A percentile compares a stretch with the other conserved stretches of the same genome.
phyloP scores from a whole-genome alignment of 2,797 vertebrate genomes.

The Stomatorhinus walkeri region DNA sequence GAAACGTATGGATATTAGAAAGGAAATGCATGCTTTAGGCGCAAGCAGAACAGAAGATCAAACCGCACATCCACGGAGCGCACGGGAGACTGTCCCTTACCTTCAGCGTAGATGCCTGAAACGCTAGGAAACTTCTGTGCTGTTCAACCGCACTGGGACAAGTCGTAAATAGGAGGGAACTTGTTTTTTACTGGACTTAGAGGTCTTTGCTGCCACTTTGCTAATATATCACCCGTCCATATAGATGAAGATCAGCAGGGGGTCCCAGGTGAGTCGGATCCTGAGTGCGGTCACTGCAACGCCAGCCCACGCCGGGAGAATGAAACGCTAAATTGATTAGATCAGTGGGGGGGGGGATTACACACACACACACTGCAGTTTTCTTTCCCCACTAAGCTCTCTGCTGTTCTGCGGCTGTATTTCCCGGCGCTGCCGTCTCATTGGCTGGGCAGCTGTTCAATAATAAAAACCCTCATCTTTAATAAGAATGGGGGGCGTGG shows the following conservation, averaged over 20 bases:
- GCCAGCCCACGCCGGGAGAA: constrained; percentile 22
- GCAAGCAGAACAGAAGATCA: constrained; percentile 8
- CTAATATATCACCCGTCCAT: constrained; percentile 26
- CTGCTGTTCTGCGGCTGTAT: constrained; percentile 63
- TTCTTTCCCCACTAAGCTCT: constrained; percentile 48
- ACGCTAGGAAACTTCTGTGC: constrained; percentile 39
- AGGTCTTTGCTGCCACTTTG: background rate
- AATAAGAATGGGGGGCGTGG: constrained; percentile 38
- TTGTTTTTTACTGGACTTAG: background rate
- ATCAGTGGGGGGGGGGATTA: constrained; percentile 41
- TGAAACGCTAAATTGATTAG: constrained; percentile 38
- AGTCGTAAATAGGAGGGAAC: background rate
- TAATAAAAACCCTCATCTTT: constrained; percentile 50
- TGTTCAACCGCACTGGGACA: constrained; percentile 42
- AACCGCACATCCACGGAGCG: constrained; percentile 25
- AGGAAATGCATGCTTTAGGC: constrained; percentile 24
- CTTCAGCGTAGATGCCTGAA: background rate
- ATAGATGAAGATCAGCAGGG: constrained; percentile 29
- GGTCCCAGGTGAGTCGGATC: constrained; percentile 34
- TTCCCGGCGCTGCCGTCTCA: constrained; percentile 59
- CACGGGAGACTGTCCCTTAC: constrained; percentile 14
- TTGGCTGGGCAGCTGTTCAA: constrained; percentile 56
- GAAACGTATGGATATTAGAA: constrained; percentile 15
- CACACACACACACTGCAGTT: constrained; percentile 50
- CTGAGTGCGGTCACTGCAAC: constrained; percentile 18